Conservation (phyloP, 2,888 invertebrate species). For the Brenthis hecate region DNA sequence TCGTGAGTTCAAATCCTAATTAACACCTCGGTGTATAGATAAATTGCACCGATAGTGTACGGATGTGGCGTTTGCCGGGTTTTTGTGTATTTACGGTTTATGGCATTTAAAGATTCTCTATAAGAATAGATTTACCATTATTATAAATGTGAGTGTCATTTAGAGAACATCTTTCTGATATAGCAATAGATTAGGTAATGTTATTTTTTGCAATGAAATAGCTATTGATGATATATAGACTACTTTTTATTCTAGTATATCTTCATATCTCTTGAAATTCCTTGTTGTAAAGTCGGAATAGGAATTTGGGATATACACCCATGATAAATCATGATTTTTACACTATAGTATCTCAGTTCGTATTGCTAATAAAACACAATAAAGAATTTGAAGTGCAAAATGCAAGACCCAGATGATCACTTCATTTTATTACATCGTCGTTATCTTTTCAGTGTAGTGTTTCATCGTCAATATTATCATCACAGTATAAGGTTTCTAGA, state of each 20-base stretch:
- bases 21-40: conserved; percentile 77
- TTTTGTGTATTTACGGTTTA: conserved; percentile 48
- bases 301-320: too few relatives aligned
- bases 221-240: too few relatives aligned
- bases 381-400: background rate
- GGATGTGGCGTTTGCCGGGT: conserved; percentile 57
- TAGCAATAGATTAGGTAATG: too few relatives aligned
- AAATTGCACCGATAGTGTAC: conserved; percentile 74
- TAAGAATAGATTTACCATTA: background rate
- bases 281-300: too few relatives aligned
- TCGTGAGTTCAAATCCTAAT: conserved; percentile 80
- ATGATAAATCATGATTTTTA: too few relatives aligned
- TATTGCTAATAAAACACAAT: too few relatives aligned
- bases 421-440: conserved; percentile 23
- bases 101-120: conserved; percentile 22
- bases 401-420: background rate
- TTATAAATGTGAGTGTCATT: too few relatives aligned
- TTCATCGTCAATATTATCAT: conserved; percentile 18
- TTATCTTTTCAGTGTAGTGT: conserved; percentile 32
- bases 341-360: too few relatives aligned
- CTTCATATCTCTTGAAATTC: too few relatives aligned
- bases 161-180: too few relatives aligned
- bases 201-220: too few relatives aligned
- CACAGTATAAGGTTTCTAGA: conserved; percentile 14
- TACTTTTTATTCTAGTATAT: too few relatives aligned